Evolutionary conservation across 2,888 invertebrate genomes (phyloP), one percentile per base, ranked within the genome.

Genomic region (Gryllus longicercus): DNA sequence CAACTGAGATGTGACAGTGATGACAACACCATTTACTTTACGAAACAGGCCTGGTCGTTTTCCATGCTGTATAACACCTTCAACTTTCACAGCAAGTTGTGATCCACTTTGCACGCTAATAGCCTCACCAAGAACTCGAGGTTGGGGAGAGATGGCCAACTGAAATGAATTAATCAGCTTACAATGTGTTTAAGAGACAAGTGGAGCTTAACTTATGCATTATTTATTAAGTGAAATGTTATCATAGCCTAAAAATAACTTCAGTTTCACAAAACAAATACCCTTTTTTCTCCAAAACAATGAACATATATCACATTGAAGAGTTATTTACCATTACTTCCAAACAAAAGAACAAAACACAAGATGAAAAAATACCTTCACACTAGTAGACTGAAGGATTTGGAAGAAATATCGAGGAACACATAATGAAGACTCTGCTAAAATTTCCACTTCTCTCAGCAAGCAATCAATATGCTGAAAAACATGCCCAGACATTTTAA

Each of bases 41-140:
- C 95, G 89, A 85, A 92, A 94, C 16, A 93, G 86, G 10, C 93
- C 92, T 11, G 92, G 91, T 81, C 89, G 88, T 83, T 89, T 90
- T 49, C 92, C 93, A 83, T 93, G 93, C 84, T 94, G 93, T 78
- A 97, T 91, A 1, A 98, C 96, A 0, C 98, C 98, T 87, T 98
- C 98, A 2, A 98, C 95, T 89, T 96, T 97, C 49, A 98, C 91
- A 1, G 97, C 96, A 81, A 98, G 90, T 83, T 96, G 94, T 83
- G 96, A 94, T 80, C 95, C 94, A 75, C 93, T 92, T 81, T 94
- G 94, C 74, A 97, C 93, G 82, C 93, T 90, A 78, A 97, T 94
- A 77, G 94, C 94, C 84, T 98, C 97, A 1, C 94, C 94, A 82
- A 93, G 90, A 74, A 92, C 91, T 79, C 93, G 88, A 0, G 95